Percentiles rank a stretch among this genome's conserved stretches.
Evolutionary conservation across 2,797 vertebrate species (phyloP).

Genomic region (Borostomias antarcticus): DNA sequence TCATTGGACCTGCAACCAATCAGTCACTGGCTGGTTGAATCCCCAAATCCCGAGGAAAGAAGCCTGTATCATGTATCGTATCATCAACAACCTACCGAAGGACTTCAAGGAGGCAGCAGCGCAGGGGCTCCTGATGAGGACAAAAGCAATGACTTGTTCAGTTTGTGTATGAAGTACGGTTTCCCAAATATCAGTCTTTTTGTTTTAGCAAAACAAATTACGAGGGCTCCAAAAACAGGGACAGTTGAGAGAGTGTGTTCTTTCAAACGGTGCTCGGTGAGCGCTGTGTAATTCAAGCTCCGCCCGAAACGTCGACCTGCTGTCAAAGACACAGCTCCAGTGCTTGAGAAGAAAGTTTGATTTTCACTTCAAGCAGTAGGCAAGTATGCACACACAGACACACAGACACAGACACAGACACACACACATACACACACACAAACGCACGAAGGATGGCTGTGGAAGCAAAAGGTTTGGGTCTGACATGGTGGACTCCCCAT

Average conservation of each 20-base stretch:
- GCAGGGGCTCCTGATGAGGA: no score
- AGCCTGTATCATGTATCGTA: slow-evolving; percentile 49
- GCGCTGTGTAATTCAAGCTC: slow-evolving; percentile 1
- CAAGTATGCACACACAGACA: background rate
- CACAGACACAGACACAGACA: background rate
- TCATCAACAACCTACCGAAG: no score
- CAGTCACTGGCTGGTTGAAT: slow-evolving; percentile 31
- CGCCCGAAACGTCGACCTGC: background rate
- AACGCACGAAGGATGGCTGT: slow-evolving; percentile 43
- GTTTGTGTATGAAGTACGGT: no score
- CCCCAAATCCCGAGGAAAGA: slow-evolving; percentile 35
- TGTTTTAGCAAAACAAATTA: no score
- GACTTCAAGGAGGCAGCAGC: no score
- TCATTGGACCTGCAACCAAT: slow-evolving; percentile 34
- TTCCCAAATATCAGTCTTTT: no score
- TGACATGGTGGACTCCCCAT: slow-evolving; percentile 69
- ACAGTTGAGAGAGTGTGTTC: slow-evolving; percentile 24
- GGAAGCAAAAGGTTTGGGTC: slow-evolving; percentile 66
- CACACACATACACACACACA: background rate
- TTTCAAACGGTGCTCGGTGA: slow-evolving; percentile 14
- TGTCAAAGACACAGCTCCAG: background rate
- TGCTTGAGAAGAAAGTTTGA: no score
- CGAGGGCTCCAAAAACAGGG: no score
- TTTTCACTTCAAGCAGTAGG: no score
- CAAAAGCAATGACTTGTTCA: no score